Base-by-base conservation (phyloP, 2,113 vertebrate species). In the Thymallus thymallus region DNA sequence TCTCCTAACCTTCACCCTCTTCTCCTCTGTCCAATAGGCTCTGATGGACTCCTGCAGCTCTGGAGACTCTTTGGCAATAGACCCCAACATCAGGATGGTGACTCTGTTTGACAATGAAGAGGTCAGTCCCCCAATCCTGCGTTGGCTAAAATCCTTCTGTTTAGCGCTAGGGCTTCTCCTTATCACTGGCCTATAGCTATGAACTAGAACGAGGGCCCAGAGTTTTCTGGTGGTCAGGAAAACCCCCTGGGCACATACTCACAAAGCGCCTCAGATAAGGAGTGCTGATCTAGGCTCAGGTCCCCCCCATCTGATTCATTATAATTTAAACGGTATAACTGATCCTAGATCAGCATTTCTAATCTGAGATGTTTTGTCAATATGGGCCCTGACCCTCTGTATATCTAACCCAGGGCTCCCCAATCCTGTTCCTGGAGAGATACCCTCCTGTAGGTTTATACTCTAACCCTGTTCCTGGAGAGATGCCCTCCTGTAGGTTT, bases 101-200 rank as follows among this genome's bases (percentile, higher is more conserved):
- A 92, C 95, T 0, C 94, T 99, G 22, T 99, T 96, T 0, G 98
- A 99, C 93, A 97, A 99, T 0, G 98, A 99, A 79, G 97, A 99
- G 95, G 98, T 97, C 80, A 90, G 92, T 23, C 6, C 6, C 26
- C 24, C 26, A 60, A 1, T 22, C n/a, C 5, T 60, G 56, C 23
- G 56, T 22, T 60, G n/a, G 18, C 56, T 60, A 60, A 16, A 60
- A 1, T 14, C 6, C 1, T 14, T 22, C 6, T 60, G 20, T 20
- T n/a, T 20, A 55, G 13, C 22, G n/a, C 56, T 22, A 7, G 48
- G 12, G 48, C 12, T 16, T 51, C 56, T 60, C 56, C 56, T 60
- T 22, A 58, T 58, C 48, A 16, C 48, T 51, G 16, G 16, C 1
- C 14, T 51, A 5, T 9, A 41, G 35, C 9, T 10, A 41, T 51